Percentiles rank a stretch among this genome's conserved stretches.
phyloP scores from a whole-genome alignment of 2,888 invertebrate species.

The Eristalis tenax region DNA sequence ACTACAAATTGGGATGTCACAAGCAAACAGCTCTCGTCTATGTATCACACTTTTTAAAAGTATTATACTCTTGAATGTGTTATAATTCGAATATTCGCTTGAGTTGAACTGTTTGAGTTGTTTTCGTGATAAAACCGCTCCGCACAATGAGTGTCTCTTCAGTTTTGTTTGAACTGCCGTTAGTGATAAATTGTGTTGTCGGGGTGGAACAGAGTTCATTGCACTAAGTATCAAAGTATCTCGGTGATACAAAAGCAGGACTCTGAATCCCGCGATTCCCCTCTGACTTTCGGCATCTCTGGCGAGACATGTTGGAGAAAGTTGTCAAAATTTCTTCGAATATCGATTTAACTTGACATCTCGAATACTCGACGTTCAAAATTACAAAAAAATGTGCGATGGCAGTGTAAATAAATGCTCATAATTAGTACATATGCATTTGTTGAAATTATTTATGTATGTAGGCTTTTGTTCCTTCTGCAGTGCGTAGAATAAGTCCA shows the following conservation, averaged over 20 bases:
- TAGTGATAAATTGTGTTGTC: neutral
- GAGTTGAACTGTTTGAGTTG: neutral
- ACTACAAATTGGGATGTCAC: neutral
- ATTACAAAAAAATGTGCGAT: neutral
- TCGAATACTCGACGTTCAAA: neutral
- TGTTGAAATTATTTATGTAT: conserved; percentile 8
- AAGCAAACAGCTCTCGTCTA: neutral
- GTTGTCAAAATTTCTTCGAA: conserved; percentile 20
- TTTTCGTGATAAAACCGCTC: neutral
- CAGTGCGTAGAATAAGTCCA: neutral
- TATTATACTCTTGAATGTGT: neutral
- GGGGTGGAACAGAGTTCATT: neutral
- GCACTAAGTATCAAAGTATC: neutral
- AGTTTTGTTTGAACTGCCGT: neutral
- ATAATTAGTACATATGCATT: neutral
- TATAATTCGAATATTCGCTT: neutral
- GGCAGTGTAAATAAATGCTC: conserved; percentile 8
- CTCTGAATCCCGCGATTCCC: neutral
- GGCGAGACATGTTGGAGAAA: conserved; percentile 1
- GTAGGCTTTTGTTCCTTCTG: neutral
- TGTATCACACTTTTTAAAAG: neutral
- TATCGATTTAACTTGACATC: conserved; percentile 34
- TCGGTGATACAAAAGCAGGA: conserved; percentile 9
- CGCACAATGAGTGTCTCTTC: neutral
- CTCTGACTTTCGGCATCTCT: neutral